Conservation (phyloP, 1,140 invertebrate species). For the Solenopsis invicta region DNA sequence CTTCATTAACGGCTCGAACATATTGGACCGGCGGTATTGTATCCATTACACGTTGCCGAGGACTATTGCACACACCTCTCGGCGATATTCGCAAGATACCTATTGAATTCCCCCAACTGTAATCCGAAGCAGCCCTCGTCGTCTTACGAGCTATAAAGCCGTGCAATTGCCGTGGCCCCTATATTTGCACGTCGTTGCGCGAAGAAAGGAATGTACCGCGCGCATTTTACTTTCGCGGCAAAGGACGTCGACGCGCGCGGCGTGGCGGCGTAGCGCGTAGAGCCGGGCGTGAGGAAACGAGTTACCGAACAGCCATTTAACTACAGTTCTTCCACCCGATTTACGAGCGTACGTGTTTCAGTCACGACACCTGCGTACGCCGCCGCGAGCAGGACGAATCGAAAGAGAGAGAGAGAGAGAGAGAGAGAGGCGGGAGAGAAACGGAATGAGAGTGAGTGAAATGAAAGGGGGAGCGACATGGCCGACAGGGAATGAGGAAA, state of each 20-base stretch:
- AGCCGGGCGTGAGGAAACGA: slow-evolving; percentile 28
- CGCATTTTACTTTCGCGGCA: slow-evolving; percentile 27
- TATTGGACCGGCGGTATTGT: neutral
- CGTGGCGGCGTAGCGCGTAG: neutral
- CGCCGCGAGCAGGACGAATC: slow-evolving; percentile 18
- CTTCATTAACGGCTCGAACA: slow-evolving; percentile 28
- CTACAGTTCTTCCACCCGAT: slow-evolving; percentile 49
- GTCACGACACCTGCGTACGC: slow-evolving; percentile 50
- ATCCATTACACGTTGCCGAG: slow-evolving; percentile 12
- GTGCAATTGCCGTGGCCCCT: slow-evolving; percentile 23
- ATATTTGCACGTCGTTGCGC: slow-evolving; percentile 49
- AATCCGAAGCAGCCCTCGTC: neutral
- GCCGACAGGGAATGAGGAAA: neutral
- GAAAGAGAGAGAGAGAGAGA: neutral
- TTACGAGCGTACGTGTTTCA: slow-evolving; percentile 54
- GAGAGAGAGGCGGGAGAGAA: neutral
- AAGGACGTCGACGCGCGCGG: neutral
- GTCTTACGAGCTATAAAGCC: slow-evolving; percentile 50
- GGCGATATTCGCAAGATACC: slow-evolving; percentile 21
- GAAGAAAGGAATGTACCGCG: slow-evolving; percentile 21
- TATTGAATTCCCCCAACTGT: slow-evolving; percentile 36
- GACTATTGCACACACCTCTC: slow-evolving; percentile 6
- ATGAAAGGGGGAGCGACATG: neutral
- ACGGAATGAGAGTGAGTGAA: neutral
- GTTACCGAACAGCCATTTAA: slow-evolving; percentile 53